Conservation (phyloP, 2,797 vertebrate species). For the Sarcoramphus papa region DNA sequence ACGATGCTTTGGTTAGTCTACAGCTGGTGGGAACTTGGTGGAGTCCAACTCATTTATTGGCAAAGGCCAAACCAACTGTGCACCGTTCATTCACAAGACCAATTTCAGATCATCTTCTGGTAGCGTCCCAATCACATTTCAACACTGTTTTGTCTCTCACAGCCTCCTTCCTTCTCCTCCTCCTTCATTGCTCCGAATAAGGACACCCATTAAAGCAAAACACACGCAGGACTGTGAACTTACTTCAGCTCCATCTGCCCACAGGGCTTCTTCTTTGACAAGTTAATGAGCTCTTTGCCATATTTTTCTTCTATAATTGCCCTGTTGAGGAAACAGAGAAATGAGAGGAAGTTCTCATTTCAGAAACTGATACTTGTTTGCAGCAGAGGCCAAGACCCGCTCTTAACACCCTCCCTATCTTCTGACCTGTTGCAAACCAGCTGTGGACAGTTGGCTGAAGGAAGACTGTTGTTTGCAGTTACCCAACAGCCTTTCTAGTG, state of each 20-base stretch:
- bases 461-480: no score
- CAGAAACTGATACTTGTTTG: background rate
- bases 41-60: background rate
- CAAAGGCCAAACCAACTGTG: background rate
- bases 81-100: background rate
- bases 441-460: background rate
- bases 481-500: background rate
- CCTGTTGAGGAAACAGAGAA: constrained; percentile 66
- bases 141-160: background rate
- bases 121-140: background rate
- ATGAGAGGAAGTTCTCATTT: background rate
- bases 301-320: constrained; percentile 92
- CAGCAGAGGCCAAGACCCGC: background rate
- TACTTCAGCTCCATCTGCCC: constrained; percentile 95
- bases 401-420: background rate
- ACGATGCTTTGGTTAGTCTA: background rate
- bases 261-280: constrained; percentile 91
- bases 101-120: background rate
- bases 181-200: background rate
- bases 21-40: background rate
- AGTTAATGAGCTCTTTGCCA: constrained; percentile 88
- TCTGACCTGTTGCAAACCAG: background rate
- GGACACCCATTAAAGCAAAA: background rate
- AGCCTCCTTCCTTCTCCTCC: background rate
- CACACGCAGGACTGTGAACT: constrained; percentile 37